Percentiles rank a stretch among this genome's conserved stretches.
phyloP scores from a whole-genome alignment of 1,140 invertebrate genomes.

The Brachystomella parvula region DNA sequence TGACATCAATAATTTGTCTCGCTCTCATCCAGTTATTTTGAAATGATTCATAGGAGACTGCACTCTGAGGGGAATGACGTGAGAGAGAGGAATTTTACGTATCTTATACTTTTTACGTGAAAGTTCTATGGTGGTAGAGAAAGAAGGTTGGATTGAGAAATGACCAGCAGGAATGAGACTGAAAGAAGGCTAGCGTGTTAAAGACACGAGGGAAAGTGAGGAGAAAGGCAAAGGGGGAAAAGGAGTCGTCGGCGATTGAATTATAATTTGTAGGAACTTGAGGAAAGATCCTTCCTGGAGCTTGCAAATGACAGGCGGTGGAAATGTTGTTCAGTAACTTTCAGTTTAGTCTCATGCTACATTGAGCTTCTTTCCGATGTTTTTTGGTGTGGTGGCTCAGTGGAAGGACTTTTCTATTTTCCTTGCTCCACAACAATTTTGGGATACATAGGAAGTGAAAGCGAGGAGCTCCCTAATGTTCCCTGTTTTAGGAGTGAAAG shows the following conservation, averaged over 20 bases:
- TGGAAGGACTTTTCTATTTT: background rate
- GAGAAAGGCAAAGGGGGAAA: too few species aligned
- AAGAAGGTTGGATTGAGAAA: conserved; percentile 2
- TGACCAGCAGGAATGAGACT: background rate
- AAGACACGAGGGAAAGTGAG: background rate
- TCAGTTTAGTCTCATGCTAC: conserved; percentile 5
- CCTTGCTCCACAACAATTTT: background rate
- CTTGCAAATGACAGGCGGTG: conserved; percentile 10
- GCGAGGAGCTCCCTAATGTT: background rate
- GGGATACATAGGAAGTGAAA: conserved; percentile 3
- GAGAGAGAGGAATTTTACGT: background rate
- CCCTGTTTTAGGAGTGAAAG: background rate
- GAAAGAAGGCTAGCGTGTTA: background rate
- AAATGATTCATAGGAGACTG: background rate
- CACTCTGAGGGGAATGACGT: background rate
- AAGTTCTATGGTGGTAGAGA: background rate
- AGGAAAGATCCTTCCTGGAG: background rate
- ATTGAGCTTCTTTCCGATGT: background rate
- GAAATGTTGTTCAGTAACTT: conserved; percentile 3
- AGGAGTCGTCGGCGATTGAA: conserved; percentile 12
- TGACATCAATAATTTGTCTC: conserved; percentile 10
- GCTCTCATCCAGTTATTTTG: conserved; percentile 4
- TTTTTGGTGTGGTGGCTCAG: background rate
- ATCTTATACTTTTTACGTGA: background rate
- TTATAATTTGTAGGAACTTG: conserved; percentile 4